These are phyloP conservation scores for Oryzias celebensis DNA, from an alignment of 2,113 vertebrate species.

Conservation along the genomic window DNA sequence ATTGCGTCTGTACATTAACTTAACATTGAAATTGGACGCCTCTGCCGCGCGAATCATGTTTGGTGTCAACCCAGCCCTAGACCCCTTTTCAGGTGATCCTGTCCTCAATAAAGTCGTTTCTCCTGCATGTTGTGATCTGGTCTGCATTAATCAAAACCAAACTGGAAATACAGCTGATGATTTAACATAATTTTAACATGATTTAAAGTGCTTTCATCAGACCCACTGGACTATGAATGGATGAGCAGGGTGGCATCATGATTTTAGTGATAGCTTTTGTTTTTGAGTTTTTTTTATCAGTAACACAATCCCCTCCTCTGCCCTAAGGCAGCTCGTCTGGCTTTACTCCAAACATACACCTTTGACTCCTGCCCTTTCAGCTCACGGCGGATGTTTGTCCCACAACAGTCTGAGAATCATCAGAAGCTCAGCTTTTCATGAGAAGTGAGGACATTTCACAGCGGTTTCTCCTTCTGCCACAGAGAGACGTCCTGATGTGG, in stretches of 20 bases:
- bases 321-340: conserved; percentile 46
- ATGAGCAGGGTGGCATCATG: background rate
- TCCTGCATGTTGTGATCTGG: too few relatives aligned
- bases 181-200: too few relatives aligned
- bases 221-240: background rate
- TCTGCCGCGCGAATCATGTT: too few relatives aligned
- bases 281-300: conserved; percentile 13
- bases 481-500: background rate
- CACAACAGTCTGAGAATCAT: conserved; percentile 52
- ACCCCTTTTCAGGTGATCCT: too few relatives aligned
- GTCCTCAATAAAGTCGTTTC: too few relatives aligned
- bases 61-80: too few relatives aligned
- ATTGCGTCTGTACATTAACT: too few relatives aligned
- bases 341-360: conserved; percentile 44
- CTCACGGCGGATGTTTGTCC: conserved; percentile 57
- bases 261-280: background rate
- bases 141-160: too few relatives aligned
- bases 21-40: too few relatives aligned
- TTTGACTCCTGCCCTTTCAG: conserved; percentile 26
- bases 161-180: too few relatives aligned
- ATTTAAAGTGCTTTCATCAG: too few relatives aligned
- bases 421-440: conserved; percentile 22
- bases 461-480: background rate
- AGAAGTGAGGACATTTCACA: background rate
- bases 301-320: background rate